phyloP scores from a whole-genome alignment of 2,797 vertebrate species.

The Epinephelus awoara region DNA sequence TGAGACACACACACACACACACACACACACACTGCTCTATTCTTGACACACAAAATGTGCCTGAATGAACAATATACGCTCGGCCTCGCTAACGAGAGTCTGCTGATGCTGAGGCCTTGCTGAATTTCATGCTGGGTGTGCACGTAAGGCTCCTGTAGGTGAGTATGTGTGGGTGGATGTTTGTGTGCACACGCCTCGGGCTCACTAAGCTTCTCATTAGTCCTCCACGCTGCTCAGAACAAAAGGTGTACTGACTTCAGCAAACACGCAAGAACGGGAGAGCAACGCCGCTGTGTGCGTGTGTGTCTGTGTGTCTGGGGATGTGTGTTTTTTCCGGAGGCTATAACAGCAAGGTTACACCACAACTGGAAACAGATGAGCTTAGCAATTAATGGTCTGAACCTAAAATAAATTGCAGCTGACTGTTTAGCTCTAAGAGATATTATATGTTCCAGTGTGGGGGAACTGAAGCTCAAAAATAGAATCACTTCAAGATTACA shows the following conservation, averaged over 20 bases:
- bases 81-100: constrained; percentile 51
- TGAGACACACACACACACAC: constrained; percentile 24
- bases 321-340: constrained; percentile 61
- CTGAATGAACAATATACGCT: constrained; percentile 56
- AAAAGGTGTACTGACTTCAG: constrained; percentile 61
- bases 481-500: constrained; percentile 20
- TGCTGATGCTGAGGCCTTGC: constrained; percentile 53
- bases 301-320: constrained; percentile 11
- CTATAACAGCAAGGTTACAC: constrained; percentile 59
- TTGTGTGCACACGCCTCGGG: constrained; percentile 69
- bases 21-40: constrained; percentile 12
- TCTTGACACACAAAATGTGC: constrained; percentile 27
- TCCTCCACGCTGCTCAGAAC: constrained; percentile 47
- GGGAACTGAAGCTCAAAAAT: background rate
- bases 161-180: constrained; percentile 66
- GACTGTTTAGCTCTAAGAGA: constrained; percentile 21
- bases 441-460: background rate
- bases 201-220: constrained; percentile 72
- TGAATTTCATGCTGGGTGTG: constrained; percentile 55
- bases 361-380: constrained; percentile 71
- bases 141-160: constrained; percentile 41
- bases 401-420: constrained; percentile 41
- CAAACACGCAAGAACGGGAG: constrained; percentile 41
- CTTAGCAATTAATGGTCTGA: constrained; percentile 46
- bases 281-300: constrained; percentile 12